Conservation (phyloP, 2,888 invertebrate genomes). For the Pseudococcus viburni region DNA sequence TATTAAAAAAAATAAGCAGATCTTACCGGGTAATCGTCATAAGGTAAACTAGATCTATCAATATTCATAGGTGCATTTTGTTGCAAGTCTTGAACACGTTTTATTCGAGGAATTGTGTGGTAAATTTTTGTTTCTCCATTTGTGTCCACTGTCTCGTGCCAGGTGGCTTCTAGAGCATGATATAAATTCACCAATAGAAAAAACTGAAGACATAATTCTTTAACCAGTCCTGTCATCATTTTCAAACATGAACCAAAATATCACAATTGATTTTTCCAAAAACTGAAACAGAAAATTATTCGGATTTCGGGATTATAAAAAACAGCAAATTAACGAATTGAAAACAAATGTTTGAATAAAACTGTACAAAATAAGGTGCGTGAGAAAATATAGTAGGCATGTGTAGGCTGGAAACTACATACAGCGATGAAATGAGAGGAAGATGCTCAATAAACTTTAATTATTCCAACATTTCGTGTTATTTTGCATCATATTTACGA, state of each 20-base stretch:
- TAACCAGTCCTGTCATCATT: slow-evolving; percentile 52
- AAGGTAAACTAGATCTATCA: slow-evolving; percentile 32
- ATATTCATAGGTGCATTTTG: slow-evolving; percentile 4
- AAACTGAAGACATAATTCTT: slow-evolving; percentile 53
- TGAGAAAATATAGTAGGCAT: no score
- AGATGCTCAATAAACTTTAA: no score
- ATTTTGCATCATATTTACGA: no score
- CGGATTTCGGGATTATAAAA: no score
- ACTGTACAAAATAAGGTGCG: no score
- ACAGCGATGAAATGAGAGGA: no score
- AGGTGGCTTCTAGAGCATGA: slow-evolving; percentile 24
- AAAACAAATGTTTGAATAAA: no score
- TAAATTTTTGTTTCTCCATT: slow-evolving; percentile 52
- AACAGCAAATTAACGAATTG: no score
- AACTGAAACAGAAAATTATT: slow-evolving; percentile 31
- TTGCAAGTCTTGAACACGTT: slow-evolving; percentile 40
- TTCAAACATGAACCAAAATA: slow-evolving; percentile 53
- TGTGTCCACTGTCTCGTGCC: slow-evolving; percentile 41
- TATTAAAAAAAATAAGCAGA: neutral
- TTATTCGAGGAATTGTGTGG: slow-evolving; percentile 58
- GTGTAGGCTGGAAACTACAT: no score
- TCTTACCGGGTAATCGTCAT: slow-evolving; percentile 51
- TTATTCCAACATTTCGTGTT: no score
- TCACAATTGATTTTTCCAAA: slow-evolving; percentile 42
- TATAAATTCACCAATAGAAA: slow-evolving; percentile 58